phyloP scores from a whole-genome alignment of 2,113 vertebrate genomes.

The Colistium nudipinnis region DNA sequence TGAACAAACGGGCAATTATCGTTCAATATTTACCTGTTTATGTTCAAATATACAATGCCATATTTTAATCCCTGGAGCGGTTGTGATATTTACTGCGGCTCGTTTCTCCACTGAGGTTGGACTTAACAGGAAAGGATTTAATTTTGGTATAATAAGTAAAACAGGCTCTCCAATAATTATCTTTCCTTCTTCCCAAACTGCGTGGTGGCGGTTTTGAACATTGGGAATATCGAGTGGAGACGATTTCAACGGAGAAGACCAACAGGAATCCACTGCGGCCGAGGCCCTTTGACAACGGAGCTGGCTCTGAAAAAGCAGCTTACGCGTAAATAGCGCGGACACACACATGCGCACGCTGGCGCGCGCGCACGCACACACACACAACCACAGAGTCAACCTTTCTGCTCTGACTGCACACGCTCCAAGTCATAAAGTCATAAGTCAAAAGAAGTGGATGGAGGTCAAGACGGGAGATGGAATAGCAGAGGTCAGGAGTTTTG shows the following conservation, averaged over 20 bases:
- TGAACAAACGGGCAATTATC: slow-evolving; percentile 46
- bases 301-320: slow-evolving; percentile 26
- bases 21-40: slow-evolving; percentile 40
- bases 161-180: too few species aligned
- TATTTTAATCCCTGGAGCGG: neutral
- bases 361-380: too few species aligned
- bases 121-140: too few species aligned
- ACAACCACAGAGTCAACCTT: slow-evolving; percentile 32
- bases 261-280: slow-evolving; percentile 22
- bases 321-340: slow-evolving; percentile 15
- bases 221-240: slow-evolving; percentile 18
- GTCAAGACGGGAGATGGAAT: slow-evolving; percentile 43
- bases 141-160: too few species aligned
- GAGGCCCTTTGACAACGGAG: slow-evolving; percentile 43
- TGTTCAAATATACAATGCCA: slow-evolving; percentile 31
- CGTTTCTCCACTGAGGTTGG: neutral
- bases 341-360: slow-evolving; percentile 2
- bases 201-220: slow-evolving; percentile 22
- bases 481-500: slow-evolving; percentile 53
- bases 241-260: slow-evolving; percentile 20
- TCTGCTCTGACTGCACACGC: slow-evolving; percentile 30
- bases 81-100: slow-evolving; percentile 7
- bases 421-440: slow-evolving; percentile 31
- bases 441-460: slow-evolving; percentile 56
- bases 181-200: neutral